Evolutionary conservation across 2,113 vertebrate genomes (phyloP).

Genomic region (Columbina picui): DNA sequence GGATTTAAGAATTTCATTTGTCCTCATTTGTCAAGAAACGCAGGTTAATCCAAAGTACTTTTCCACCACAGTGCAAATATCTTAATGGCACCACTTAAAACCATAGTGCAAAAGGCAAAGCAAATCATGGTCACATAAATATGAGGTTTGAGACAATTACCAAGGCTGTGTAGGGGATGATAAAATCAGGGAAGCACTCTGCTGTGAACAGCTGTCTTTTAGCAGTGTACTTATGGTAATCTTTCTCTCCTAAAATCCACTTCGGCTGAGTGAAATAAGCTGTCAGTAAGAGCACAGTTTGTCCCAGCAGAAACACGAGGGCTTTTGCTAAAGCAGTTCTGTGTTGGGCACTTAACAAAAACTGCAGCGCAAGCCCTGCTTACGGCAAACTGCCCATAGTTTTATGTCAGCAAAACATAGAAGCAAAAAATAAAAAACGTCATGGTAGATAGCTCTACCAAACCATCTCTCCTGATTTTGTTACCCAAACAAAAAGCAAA

Average conservation of each 20-base stretch:
- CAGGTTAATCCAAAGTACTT: background rate
- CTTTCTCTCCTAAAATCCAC: background rate
- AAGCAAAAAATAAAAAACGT: background rate
- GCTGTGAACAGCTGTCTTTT: background rate
- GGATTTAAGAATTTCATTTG: background rate
- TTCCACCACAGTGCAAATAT: background rate
- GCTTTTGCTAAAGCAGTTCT: background rate
- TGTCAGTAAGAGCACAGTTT: background rate
- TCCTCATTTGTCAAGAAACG: background rate
- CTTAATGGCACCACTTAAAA: background rate
- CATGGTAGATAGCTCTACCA: background rate
- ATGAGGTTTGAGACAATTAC: background rate
- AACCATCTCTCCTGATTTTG: background rate
- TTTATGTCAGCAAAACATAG: background rate
- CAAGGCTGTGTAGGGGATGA: background rate
- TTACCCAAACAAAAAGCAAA: slow-evolving; percentile 60
- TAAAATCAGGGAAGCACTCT: background rate
- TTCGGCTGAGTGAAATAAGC: background rate
- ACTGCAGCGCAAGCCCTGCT: background rate
- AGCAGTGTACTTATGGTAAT: background rate
- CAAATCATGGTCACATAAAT: background rate
- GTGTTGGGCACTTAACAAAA: background rate
- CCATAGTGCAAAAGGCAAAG: background rate
- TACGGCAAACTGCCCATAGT: fast-evolving
- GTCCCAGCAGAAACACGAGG: background rate